Base-by-base conservation (phyloP, 2,888 invertebrate species). In the Philonicus albiceps region DNA sequence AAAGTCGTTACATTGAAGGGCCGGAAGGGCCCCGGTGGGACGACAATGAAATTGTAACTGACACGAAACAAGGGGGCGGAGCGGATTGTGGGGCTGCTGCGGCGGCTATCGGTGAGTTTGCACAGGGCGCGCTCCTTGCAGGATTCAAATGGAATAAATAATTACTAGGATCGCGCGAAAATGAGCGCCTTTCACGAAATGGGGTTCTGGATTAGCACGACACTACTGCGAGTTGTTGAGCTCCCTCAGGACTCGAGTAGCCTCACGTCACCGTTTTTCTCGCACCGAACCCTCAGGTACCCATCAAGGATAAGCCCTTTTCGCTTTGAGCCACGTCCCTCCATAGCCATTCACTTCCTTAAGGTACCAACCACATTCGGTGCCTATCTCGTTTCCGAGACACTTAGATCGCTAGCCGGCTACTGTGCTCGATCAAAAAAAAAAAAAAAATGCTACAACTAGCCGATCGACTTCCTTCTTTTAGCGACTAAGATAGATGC, bases 1-100 rank as follows among this genome's bases (percentile, higher is more conserved):
- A 84, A 84, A 81, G 64, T 34, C n/a, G 34, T 7, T 16, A 83
- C 37, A 11, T 7, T 7, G 27, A 11, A 5, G 19, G 19, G 22
- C 22, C 8, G 22, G 64, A 43, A 11, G 40, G 40, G 16, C 40
- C 40, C 11, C n/a, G 64, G 11, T 22, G 64, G 64, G 27, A 37
- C n/a, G 13, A 34, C 8, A n/a, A 37, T 13, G 74, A 78, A 84
- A 84, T 84, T 84, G 84, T 73, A 43, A 43, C 73, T 73, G 73
- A 72, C 84, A 84, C 84, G 84, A 84, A 73, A 64, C 4, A 64
- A 13, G 64, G 64, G 49, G 74, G 7, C 74, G 31, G 27, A 30
- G 74, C 4, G 40, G 40, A 43, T 43, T 22, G 30, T 34, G 78
- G 43, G 43, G 78, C 78, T 40, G 64, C 64, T 64, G 64, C 27